Evolutionary conservation across 2,113 vertebrate species (phyloP).

Genomic region (Cochlearius cochlearius): DNA sequence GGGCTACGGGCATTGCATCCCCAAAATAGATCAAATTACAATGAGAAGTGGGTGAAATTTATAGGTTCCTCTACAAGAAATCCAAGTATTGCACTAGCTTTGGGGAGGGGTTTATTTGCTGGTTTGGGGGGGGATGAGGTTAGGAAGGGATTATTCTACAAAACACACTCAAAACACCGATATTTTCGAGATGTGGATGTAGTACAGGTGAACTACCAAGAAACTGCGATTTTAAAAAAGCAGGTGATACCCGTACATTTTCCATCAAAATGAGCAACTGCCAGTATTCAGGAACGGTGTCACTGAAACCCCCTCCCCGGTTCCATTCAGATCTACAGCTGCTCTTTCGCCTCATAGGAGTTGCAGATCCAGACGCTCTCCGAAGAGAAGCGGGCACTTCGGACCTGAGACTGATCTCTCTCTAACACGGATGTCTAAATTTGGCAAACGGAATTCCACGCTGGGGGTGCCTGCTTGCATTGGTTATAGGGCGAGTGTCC

Average conservation of each 20-base stretch:
- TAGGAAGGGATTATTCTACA: background rate
- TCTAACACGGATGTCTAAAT: accelerated
- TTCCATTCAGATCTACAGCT: background rate
- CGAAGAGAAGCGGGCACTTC: background rate
- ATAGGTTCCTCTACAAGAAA: background rate
- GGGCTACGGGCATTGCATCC: background rate
- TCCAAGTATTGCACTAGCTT: background rate
- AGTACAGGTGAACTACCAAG: background rate
- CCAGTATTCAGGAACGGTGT: background rate
- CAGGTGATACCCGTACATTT: background rate
- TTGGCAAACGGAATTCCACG: background rate
- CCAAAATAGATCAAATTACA: background rate
- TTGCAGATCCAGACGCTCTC: background rate
- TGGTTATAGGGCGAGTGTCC: background rate
- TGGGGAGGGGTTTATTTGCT: accelerated
- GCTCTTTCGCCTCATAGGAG: background rate
- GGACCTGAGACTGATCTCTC: background rate
- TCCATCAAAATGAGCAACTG: background rate
- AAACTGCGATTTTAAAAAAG: background rate
- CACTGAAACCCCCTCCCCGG: background rate
- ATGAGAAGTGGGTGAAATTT: background rate
- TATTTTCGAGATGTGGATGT: background rate
- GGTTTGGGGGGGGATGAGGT: background rate
- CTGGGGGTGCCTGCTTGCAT: background rate
- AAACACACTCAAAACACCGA: background rate